Base-by-base conservation (phyloP, 2,888 invertebrate genomes). In the Lithophane socia region DNA sequence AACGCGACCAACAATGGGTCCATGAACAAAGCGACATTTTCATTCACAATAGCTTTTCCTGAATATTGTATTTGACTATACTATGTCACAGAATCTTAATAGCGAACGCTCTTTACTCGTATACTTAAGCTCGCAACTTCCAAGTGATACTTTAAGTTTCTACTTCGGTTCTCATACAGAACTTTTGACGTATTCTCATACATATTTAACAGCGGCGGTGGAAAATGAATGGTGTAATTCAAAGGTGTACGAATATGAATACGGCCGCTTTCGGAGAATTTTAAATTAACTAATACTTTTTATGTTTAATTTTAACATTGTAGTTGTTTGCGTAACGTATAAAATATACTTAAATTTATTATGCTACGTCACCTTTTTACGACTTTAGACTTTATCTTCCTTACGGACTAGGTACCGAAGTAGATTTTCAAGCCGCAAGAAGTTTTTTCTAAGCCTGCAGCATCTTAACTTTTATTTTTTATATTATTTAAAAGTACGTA, bases 11-110 rank as follows among this genome's bases (percentile, higher is more conserved):
- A 95, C 95, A 95, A 95, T 94, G 88, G 94, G 90, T 89, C 80
- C 82, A 89, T 80, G 93, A 95, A 96, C 96, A 96, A 95, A 94
- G 94, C 92, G 90, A 93, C 94, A 94, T 95, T 95, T 95, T 94
- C 93, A 90, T 86, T 88, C 92, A 95, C 95, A 95, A 95, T 95
- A 91, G 94, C 93, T 94, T 93, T 94, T 94, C 94, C 94, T 94
- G 94, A 95, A 95, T 95, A 94, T 94, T 94, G 95, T 95, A 94
- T 95, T 95, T 94, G 92, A 94, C 94, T 95, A 94, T 92, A 93
- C 92, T 93, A 92, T 93, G 93, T 92, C 92, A 91, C 89, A 90
- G 86, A 90, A 92, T 91, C 91, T 91, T 92, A 93, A 93, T 91
- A 91, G 92, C 91, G 82, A 85, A 80, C 87, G 89, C 89, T 91